Percentiles rank a stretch among this genome's conserved stretches.
phyloP scores from a whole-genome alignment of 2,113 vertebrate species.

The Bujurquina vittata region DNA sequence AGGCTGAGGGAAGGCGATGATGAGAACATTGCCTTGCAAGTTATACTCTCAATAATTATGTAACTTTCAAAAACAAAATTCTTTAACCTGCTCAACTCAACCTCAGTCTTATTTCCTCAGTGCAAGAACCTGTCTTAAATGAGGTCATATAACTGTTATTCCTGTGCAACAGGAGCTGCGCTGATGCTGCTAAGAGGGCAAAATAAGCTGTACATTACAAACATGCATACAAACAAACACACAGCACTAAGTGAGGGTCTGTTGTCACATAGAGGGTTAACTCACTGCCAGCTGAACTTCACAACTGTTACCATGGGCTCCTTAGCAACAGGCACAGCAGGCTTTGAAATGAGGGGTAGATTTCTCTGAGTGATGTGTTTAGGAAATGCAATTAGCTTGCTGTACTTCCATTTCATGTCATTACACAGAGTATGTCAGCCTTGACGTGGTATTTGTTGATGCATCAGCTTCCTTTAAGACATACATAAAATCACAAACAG shows the following conservation, averaged over 20 bases:
- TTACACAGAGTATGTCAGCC: conserved; percentile 34
- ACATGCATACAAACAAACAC: conserved; percentile 18
- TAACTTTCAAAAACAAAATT: neutral
- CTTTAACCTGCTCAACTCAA: neutral
- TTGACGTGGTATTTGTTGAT: conserved; percentile 7
- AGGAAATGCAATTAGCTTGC: conserved; percentile 20
- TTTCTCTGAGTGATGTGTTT: conserved; percentile 47
- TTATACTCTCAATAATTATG: neutral
- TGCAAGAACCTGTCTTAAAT: neutral
- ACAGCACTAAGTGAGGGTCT: neutral
- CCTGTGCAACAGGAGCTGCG: neutral
- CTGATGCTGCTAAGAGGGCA: neutral
- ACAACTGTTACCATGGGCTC: conserved; percentile 52
- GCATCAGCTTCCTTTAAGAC: neutral
- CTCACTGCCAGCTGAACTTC: conserved; percentile 21
- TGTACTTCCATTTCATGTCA: conserved; percentile 6
- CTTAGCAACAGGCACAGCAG: conserved; percentile 65
- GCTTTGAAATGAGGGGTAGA: conserved; percentile 35
- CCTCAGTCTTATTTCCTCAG: neutral
- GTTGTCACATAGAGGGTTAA: conserved; percentile 52
- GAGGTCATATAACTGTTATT: conserved; percentile 13
- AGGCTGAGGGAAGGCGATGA: neutral
- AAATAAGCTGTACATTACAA: neutral
- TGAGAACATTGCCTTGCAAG: neutral
- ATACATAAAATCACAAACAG: conserved; percentile 31